Evolutionary conservation across 2,888 invertebrate genomes (phyloP).

Genomic region (Cephus nigrinus): DNA sequence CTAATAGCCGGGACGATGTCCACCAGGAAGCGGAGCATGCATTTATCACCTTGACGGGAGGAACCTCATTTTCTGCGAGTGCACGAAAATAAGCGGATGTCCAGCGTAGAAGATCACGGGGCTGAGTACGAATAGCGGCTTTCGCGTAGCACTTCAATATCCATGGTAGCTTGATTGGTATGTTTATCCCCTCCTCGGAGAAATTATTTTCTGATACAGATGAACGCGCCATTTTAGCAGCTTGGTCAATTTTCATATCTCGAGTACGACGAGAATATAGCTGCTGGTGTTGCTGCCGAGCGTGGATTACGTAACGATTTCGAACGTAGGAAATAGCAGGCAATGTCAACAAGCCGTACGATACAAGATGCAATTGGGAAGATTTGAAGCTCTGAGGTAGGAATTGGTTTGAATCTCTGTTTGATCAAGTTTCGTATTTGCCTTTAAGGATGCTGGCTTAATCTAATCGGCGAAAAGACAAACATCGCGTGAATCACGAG

Average conservation of each 20-base stretch:
- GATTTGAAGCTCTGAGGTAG: neutral
- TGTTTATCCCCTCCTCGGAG: slow-evolving; percentile 69
- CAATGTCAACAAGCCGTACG: neutral
- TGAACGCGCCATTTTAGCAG: neutral
- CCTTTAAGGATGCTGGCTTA: neutral
- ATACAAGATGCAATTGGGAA: neutral
- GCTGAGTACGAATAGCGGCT: slow-evolving; percentile 91
- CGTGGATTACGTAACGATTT: neutral
- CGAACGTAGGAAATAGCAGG: neutral
- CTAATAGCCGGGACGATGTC: neutral
- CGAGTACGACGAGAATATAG: neutral
- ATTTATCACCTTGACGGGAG: slow-evolving; percentile 78
- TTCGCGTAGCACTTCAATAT: slow-evolving; percentile 87
- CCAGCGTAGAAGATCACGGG: slow-evolving; percentile 85
- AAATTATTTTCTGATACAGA: neutral
- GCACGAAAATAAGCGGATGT: slow-evolving; percentile 84
- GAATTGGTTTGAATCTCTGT: neutral
- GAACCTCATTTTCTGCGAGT: slow-evolving; percentile 76
- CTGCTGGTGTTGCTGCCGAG: neutral
- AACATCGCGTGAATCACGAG: neutral
- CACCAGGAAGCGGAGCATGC: neutral
- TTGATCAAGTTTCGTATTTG: neutral
- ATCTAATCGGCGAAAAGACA: neutral
- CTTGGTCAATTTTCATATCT: neutral
- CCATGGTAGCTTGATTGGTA: slow-evolving; percentile 84